Evolutionary conservation across 2,113 vertebrate species (phyloP).

Genomic region (Eulacestoma nigropectus): DNA sequence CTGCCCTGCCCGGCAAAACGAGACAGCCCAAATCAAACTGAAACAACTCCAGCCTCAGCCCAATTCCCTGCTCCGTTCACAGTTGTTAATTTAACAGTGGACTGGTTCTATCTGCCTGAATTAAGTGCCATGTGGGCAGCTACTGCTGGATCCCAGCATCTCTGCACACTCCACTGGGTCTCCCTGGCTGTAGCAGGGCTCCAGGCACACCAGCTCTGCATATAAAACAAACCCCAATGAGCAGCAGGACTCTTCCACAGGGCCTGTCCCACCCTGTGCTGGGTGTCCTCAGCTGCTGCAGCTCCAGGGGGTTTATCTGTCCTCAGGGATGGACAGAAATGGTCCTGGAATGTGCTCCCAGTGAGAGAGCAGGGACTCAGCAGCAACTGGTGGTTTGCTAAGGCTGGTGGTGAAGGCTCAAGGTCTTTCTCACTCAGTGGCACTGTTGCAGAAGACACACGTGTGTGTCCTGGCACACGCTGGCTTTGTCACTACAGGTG

Average conservation of each 20-base stretch:
- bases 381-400: background rate
- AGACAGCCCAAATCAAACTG: background rate
- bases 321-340: background rate
- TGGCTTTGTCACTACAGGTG: background rate
- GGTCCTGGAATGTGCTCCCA: accelerated
- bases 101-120: background rate
- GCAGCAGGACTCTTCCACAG: background rate
- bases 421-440: background rate
- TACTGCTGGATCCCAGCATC: background rate
- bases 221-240: accelerated
- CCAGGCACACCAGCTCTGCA: background rate
- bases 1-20: background rate
- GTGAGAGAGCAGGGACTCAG: background rate
- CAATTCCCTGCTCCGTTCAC: background rate
- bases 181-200: background rate
- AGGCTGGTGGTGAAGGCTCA: background rate
- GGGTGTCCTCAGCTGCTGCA: background rate
- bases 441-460: background rate
- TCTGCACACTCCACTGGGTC: background rate
- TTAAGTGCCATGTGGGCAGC: background rate
- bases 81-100: slow-evolving; percentile 39
- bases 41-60: background rate
- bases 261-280: background rate
- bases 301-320: background rate
- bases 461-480: accelerated